These are phyloP conservation scores for Myathropa florea DNA, from an alignment of 2,888 invertebrate genomes.

Conservation along the genomic window DNA sequence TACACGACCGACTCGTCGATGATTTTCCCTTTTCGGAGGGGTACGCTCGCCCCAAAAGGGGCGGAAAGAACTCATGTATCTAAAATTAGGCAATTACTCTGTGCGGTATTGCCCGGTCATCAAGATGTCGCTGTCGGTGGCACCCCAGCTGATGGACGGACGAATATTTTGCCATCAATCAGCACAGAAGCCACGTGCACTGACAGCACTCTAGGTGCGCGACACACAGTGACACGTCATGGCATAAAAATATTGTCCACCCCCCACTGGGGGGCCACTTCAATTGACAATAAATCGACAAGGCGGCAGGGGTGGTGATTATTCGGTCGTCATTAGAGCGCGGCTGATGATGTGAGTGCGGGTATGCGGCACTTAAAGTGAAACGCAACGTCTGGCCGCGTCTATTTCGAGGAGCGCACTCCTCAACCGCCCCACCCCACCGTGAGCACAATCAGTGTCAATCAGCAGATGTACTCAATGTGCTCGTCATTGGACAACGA, in stretches of 20 bases:
- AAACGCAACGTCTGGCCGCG: slow-evolving; percentile 27
- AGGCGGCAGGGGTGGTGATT: not conserved
- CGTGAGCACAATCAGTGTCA: slow-evolving; percentile 64
- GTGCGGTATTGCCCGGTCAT: slow-evolving; percentile 13
- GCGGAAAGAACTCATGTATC: slow-evolving; percentile 44
- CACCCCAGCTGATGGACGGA: slow-evolving; percentile 13
- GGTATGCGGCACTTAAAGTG: slow-evolving; percentile 8
- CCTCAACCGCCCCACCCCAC: not conserved
- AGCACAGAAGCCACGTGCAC: slow-evolving; percentile 37
- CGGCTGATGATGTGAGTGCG: not conserved
- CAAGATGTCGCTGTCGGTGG: slow-evolving; percentile 25
- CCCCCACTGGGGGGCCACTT: too few species aligned
- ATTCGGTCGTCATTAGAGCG: slow-evolving; percentile 53
- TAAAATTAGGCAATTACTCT: slow-evolving; percentile 63
- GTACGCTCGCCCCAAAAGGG: not conserved
- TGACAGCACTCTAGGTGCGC: slow-evolving; percentile 23
- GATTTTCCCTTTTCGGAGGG: slow-evolving; percentile 10
- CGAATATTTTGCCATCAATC: slow-evolving; percentile 57
- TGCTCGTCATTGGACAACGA: slow-evolving; percentile 1
- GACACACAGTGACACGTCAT: not conserved
- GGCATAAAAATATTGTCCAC: slow-evolving; percentile 4
- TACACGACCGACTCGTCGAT: slow-evolving; percentile 25
- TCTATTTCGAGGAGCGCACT: slow-evolving; percentile 48
- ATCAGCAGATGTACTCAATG: slow-evolving; percentile 56
- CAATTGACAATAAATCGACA: slow-evolving; percentile 27